Evolutionary conservation across 2,888 invertebrate genomes (phyloP).

Genomic region (Spodoptera littoralis): DNA sequence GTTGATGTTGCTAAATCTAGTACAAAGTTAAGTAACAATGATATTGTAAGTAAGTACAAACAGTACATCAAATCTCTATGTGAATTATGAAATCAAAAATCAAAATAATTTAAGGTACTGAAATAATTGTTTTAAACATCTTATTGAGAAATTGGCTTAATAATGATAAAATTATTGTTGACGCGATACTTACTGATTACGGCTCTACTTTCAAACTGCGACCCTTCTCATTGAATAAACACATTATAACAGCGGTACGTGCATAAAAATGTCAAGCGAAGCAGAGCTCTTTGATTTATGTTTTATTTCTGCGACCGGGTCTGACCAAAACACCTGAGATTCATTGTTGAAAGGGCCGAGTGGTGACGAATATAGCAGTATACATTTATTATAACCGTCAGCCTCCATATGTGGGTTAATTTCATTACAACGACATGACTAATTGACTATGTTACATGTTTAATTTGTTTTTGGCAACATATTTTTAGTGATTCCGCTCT

Average conservation of each 20-base stretch:
- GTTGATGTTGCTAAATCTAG: too few species aligned
- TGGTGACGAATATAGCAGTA: slow-evolving; percentile 33
- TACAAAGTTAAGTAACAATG: too few species aligned
- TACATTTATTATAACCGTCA: slow-evolving; percentile 33
- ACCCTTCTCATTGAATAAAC: slow-evolving; percentile 41
- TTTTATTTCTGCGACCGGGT: slow-evolving; percentile 54
- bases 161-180: neutral
- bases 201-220: slow-evolving; percentile 18
- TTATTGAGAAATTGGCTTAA: too few species aligned
- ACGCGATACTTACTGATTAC: slow-evolving; percentile 10
- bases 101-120: too few species aligned
- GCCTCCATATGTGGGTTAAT: slow-evolving; percentile 32
- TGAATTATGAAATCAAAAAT: too few species aligned
- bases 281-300: slow-evolving; percentile 51
- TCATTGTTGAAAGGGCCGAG: slow-evolving; percentile 41
- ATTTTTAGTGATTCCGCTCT: slow-evolving; percentile 7
- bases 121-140: too few species aligned
- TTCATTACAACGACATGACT: slow-evolving; percentile 30
- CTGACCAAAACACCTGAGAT: slow-evolving; percentile 54
- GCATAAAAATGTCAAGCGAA: slow-evolving; percentile 52
- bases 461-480: slow-evolving; percentile 2
- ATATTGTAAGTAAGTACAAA: too few species aligned
- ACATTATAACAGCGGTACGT: slow-evolving; percentile 40
- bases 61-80: too few species aligned
- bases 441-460: slow-evolving; percentile 11